Conservation (phyloP, 2,113 vertebrate genomes). For the Ochotona curzoniae region DNA sequence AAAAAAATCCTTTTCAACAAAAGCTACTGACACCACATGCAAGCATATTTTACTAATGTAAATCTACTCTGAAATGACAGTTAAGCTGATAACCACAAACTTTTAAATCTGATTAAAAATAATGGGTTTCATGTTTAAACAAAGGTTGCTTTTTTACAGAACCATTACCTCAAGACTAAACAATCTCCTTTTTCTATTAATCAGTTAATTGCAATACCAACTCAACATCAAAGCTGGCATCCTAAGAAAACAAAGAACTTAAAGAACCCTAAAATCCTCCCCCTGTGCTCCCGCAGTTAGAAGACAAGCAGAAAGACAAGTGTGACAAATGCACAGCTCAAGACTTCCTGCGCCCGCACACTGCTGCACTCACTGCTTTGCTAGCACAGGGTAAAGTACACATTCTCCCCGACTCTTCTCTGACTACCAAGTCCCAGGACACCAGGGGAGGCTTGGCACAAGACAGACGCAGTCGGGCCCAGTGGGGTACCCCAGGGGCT, state of each 20-base stretch:
- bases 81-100: constrained; percentile 28
- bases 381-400: background rate
- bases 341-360: background rate
- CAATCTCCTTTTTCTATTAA: background rate
- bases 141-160: background rate
- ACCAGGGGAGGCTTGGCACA: background rate
- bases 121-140: constrained; percentile 3
- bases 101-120: constrained; percentile 30
- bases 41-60: background rate
- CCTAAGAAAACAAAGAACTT: constrained; percentile 40
- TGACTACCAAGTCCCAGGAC: background rate
- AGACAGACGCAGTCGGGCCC: too few relatives aligned
- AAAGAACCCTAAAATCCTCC: background rate
- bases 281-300: background rate
- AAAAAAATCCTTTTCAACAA: background rate
- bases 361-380: background rate
- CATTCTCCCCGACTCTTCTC: background rate
- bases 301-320: background rate
- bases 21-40: background rate
- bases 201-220: background rate
- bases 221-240: background rate
- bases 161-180: constrained; percentile 15
- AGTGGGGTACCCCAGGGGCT: too few relatives aligned
- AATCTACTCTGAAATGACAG: constrained; percentile 19
- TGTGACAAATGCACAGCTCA: accelerated